Percentiles rank a stretch among this genome's conserved stretches.
Conservation (phyloP, 2,113 vertebrate genomes). For the Stomatorhinus ivindoensis region DNA sequence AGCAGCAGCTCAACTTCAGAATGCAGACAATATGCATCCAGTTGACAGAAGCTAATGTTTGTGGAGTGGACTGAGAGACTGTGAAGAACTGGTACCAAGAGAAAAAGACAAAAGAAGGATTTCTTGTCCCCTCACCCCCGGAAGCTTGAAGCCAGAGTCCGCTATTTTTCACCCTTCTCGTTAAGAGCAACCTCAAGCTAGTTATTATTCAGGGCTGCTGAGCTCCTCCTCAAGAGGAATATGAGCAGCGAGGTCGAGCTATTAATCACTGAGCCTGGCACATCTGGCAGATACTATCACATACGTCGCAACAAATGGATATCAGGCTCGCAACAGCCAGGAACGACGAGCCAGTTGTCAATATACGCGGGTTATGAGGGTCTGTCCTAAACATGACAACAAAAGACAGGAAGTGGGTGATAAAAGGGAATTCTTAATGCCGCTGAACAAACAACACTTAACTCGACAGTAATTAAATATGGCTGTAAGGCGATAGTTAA, state of each 20-base stretch:
- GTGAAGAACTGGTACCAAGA: conserved; percentile 75
- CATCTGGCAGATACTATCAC: conserved; percentile 95
- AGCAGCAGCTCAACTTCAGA: neutral
- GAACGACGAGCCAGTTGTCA: conserved; percentile 72
- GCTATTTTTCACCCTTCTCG: conserved; percentile 82
- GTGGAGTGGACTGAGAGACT: conserved; percentile 57
- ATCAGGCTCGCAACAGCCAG: conserved; percentile 63
- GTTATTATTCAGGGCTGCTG: conserved; percentile 96
- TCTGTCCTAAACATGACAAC: conserved; percentile 83
- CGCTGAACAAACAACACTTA: neutral
- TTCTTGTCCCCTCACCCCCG: conserved; percentile 70
- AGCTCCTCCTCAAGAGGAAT: conserved; percentile 89
- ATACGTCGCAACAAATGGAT: conserved; percentile 98
- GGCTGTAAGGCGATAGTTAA: neutral
- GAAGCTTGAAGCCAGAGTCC: conserved; percentile 79
- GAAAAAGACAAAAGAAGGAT: conserved; percentile 56
- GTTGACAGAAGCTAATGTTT: neutral
- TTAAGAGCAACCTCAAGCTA: conserved; percentile 98
- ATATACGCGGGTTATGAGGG: conserved; percentile 84
- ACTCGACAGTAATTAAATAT: neutral
- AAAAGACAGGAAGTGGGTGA: conserved; percentile 56
- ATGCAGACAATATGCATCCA: neutral
- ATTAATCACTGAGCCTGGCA: conserved; percentile 99
- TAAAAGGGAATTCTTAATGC: neutral
- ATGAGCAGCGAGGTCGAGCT: conserved; percentile 91